These are phyloP conservation scores for Spea bombifrons DNA, from an alignment of 2,113 vertebrate species.

Conservation along the genomic window DNA sequence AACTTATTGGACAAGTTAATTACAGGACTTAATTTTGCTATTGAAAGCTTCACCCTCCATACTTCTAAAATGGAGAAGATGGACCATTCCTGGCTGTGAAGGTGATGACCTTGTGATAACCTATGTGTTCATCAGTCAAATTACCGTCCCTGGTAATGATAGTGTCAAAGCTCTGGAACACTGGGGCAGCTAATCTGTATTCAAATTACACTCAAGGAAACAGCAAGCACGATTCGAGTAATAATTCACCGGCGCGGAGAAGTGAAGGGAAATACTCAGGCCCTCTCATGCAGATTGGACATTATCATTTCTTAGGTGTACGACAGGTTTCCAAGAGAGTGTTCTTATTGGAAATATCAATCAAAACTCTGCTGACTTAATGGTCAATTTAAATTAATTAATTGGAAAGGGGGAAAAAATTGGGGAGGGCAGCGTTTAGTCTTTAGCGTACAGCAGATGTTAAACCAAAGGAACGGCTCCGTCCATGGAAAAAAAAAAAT, in stretches of 20 bases:
- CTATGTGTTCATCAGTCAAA: conserved; percentile 84
- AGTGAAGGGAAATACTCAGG: conserved; percentile 67
- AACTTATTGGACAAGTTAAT: conserved; percentile 73
- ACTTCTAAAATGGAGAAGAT: conserved; percentile 60
- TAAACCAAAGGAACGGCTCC: conserved; percentile 39
- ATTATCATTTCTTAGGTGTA: conserved; percentile 83
- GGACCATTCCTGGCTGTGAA: conserved; percentile 61
- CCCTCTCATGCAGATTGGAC: conserved; percentile 72
- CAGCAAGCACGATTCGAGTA: conserved; percentile 70
- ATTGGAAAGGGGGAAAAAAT: conserved; percentile 70
- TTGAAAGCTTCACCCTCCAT: conserved; percentile 68
- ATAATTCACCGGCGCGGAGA: conserved; percentile 76
- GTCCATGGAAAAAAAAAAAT: no score
- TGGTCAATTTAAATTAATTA: conserved; percentile 92
- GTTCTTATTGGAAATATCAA: conserved; percentile 88
- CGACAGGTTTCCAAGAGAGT: conserved; percentile 76
- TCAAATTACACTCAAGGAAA: conserved; percentile 84
- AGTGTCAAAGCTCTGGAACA: conserved; percentile 84
- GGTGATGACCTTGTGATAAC: conserved; percentile 92
- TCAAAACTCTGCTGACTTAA: conserved; percentile 83
- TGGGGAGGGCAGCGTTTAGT: conserved; percentile 62
- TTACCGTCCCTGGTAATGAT: conserved; percentile 81
- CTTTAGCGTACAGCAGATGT: conserved; percentile 54
- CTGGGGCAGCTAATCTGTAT: conserved; percentile 89
- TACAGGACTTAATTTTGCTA: conserved; percentile 74